Evolutionary conservation across 2,113 vertebrate species (phyloP), one percentile per base, ranked within the genome.

Genomic region (Chionomys nivalis): DNA sequence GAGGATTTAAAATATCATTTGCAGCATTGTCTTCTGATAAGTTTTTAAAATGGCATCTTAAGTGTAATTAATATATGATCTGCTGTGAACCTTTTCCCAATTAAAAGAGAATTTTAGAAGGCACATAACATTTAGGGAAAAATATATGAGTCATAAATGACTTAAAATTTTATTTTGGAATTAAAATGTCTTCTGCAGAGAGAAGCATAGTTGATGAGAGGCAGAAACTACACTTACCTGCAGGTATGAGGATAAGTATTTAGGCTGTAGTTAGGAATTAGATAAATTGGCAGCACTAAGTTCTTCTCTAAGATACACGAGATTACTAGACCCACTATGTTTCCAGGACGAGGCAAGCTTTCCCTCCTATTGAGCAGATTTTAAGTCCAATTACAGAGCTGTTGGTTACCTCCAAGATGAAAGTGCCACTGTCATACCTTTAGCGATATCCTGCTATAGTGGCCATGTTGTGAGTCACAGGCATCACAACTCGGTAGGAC

Each of bases 21-120:
- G 19, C 39, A 85, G 8, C 72, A 44, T 39, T n/a, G 17, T 61
- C 36, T 85, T 88, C 31, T 10, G 19, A 78, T 24, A 52, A 3
- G 21, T 52, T 86, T 81, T 91, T 23, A 36, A 77, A 89, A 87
- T 26, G 49, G 36, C 24, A 81, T 42, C 13, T 96, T 85, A 73
- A 24, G 1, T 28, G 0, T 88, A 87, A 91, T 58, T 96, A 33
- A 93, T 91, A 31, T 33, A 31, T n/a, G 28, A 75, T 28, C 73
- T 76, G 7, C 26, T 89, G 6, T 55, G 17, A 86, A 16, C 16
- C 68, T 87, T 89, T 88, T 75, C 36, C 33, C 55, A 94, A 19
- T 68, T 52, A 52, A 3, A 82, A 96, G 42, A 93, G 2, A 93
- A 33, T 61, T 90, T 94, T 91, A 82, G 33, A 94, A 85, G 44